These are phyloP conservation scores for Tineola bisselliella DNA, from an alignment of 2,888 invertebrate genomes.

Conservation along the genomic window DNA sequence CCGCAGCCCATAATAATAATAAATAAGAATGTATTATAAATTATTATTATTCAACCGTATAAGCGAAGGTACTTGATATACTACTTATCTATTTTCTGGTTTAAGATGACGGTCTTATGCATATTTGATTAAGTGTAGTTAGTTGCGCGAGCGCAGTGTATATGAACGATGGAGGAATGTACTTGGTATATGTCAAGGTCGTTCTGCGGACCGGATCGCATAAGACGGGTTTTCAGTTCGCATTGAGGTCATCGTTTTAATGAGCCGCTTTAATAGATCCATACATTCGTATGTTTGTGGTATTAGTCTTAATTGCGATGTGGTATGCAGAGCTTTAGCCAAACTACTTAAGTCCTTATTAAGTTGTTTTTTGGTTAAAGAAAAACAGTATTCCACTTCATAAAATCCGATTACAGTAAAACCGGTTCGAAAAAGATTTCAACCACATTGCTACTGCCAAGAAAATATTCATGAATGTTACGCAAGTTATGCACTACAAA, in stretches of 20 bases:
- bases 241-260: slow-evolving; percentile 16
- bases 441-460: slow-evolving; percentile 5
- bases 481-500: background rate
- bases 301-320: background rate
- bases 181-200: slow-evolving; percentile 45
- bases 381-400: slow-evolving; percentile 11
- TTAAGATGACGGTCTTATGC: slow-evolving; percentile 37
- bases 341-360: background rate
- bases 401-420: slow-evolving; percentile 18
- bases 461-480: slow-evolving; percentile 5
- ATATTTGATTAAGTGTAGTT: slow-evolving; percentile 39
- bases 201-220: slow-evolving; percentile 26
- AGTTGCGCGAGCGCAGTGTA: slow-evolving; percentile 6
- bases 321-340: background rate
- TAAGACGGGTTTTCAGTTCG: slow-evolving; percentile 16
- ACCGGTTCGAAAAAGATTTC: slow-evolving; percentile 15
- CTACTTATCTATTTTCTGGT: background rate
- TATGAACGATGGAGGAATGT: background rate
- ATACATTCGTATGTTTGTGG: background rate
- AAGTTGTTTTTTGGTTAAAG: background rate
- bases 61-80: too few species aligned
- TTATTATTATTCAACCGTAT: background rate
- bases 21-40: background rate
- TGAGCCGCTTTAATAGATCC: background rate
- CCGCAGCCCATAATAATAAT: background rate